Evolutionary conservation across 2,888 invertebrate genomes (phyloP), one percentile per base, ranked within the genome.

Genomic region (Rhagophthalmus giganteus): DNA sequence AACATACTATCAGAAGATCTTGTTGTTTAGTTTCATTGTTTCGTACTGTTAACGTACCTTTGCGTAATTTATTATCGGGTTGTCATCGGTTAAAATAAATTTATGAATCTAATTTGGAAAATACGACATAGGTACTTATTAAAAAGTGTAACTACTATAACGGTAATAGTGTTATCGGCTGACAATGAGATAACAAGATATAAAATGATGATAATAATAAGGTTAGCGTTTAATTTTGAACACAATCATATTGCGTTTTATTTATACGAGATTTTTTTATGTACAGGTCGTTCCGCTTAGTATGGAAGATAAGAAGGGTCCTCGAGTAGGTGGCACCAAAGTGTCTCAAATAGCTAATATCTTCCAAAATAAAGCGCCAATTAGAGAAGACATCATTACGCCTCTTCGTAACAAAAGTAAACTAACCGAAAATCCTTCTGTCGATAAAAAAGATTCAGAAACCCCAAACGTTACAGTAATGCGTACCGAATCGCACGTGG

Each of bases 281-380:
- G 9, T 20, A 16, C 28, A 48, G 47, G 40, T 39, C 6, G 11
- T 12, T n/a, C 40, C 12, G 11, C 12, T 6, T 28, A 45, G 35
- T 47, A 74, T 74, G 74, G 73, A 74, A 47, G 74, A 75, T 35
- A 74, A 74, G 59, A 73, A 70, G 49, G 57, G 64, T 34, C 66
- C 74, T 16, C 52, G 57, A 10, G 45, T 53, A 9, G 67, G 64
- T 53, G 89, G 90, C 75, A 84, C 86, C 65, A 92, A 92, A 80
- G 92, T 92, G 68, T 91, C 91, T 58, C 90, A 92, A 78, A 93
- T 93, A 62, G 92, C 93, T 52, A 91, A 91, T 75, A 88, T 91
- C 72, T 93, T 93, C 76, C 91, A 92, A 57, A 45, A 39, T 45
- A 56, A 38, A 42, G 48, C 25, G 39, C 57, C 38, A 7, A 39